Evolutionary conservation across 2,888 invertebrate genomes (phyloP).

Genomic region (Nymphalis c-album): DNA sequence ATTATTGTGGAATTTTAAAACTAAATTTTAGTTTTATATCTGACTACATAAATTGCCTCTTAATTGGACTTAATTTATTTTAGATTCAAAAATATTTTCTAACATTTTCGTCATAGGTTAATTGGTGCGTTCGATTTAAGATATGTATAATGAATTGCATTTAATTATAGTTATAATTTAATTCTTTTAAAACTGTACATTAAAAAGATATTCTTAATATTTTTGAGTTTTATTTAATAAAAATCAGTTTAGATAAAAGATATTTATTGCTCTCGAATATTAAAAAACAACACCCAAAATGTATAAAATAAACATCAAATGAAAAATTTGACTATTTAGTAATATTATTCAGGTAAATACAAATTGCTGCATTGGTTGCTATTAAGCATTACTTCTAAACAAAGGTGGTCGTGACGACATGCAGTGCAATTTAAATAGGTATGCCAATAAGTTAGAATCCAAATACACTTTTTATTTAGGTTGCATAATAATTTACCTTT

Average conservation of each 20-base stretch:
- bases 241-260: neutral
- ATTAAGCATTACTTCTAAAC: too few relatives aligned
- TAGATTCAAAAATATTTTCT: neutral
- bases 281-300: constrained; percentile 17
- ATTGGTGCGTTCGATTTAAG: neutral
- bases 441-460: too few relatives aligned
- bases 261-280: constrained; percentile 19
- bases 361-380: too few relatives aligned
- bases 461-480: too few relatives aligned
- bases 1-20: neutral
- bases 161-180: constrained; percentile 24
- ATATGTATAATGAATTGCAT: constrained; percentile 29
- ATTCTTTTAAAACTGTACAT: constrained; percentile 23
- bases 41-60: neutral
- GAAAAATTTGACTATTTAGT: too few relatives aligned
- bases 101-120: neutral
- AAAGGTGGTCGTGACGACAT: too few relatives aligned
- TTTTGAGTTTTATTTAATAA: constrained; percentile 44
- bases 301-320: constrained; percentile 1
- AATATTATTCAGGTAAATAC: too few relatives aligned
- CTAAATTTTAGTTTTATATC: neutral
- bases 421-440: too few relatives aligned
- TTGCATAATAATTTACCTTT: too few relatives aligned
- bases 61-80: constrained; percentile 7
- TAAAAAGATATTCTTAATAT: constrained; percentile 43